These are phyloP conservation scores for Ophiothrix spiculata DNA, from an alignment of 35 echinoderm and acorn worm species.

Conservation along the genomic window DNA sequence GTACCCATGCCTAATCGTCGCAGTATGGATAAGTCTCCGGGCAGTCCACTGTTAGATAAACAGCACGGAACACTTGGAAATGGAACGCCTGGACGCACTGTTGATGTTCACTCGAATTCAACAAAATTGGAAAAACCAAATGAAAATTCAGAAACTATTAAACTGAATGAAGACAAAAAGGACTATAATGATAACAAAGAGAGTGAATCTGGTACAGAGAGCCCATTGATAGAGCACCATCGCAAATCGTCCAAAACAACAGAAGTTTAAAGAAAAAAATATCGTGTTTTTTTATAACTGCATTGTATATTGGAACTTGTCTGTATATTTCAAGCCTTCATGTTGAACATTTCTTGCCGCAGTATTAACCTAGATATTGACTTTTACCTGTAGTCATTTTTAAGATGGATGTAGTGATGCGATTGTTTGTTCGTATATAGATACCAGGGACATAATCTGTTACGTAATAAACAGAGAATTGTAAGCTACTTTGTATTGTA, in stretches of 20 bases:
- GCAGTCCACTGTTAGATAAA: constrained; percentile 48
- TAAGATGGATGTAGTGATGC: too few species aligned
- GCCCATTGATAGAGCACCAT: constrained; percentile 10
- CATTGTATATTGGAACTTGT: too few species aligned
- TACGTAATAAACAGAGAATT: too few species aligned
- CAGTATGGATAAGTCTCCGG: constrained; percentile 20
- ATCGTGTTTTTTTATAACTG: too few species aligned
- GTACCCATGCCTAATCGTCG: constrained; percentile 23
- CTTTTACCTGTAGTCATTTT: too few species aligned
- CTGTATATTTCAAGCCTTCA: too few species aligned
- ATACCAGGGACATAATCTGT: too few species aligned
- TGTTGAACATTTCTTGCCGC: too few species aligned
- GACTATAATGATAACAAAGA: constrained; percentile 28
- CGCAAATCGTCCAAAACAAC: constrained; percentile 34
- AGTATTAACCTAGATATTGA: too few species aligned
- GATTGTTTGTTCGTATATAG: too few species aligned
- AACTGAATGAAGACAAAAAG: neutral
- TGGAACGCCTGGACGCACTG: neutral
- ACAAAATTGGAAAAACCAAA: neutral
- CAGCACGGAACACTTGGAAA: neutral
- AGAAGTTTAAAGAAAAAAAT: constrained; percentile 28
- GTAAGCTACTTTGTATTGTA: too few species aligned
- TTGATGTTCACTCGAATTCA: constrained; percentile 16
- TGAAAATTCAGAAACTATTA: neutral
- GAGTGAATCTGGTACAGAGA: constrained; percentile 3